Conservation (phyloP, 64 coral and sea anemone species). For the Montipora capricornis region DNA sequence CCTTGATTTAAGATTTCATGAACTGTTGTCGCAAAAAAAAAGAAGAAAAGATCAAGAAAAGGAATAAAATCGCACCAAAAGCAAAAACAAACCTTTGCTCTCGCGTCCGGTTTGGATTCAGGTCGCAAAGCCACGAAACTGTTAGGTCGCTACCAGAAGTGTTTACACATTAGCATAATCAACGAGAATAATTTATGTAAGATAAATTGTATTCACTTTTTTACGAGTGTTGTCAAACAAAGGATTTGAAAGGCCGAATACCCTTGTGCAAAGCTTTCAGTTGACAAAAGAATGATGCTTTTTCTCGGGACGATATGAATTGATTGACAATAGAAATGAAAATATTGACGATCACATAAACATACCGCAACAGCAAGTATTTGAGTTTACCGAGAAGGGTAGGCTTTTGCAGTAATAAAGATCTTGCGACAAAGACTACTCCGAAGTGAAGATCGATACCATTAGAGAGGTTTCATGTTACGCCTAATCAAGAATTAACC, state of each 20-base stretch:
- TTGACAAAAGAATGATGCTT: background rate
- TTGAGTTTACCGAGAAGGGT: too few relatives aligned
- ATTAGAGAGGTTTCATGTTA: too few relatives aligned
- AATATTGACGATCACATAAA: background rate
- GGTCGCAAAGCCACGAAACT: background rate
- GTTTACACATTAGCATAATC: constrained; percentile 10
- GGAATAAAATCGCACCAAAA: background rate
- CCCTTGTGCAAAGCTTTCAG: background rate
- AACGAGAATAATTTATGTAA: constrained; percentile 37
- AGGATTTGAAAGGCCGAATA: background rate
- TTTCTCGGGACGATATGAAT: background rate
- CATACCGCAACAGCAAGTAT: background rate
- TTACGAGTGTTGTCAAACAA: constrained; percentile 15
- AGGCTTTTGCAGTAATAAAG: too few relatives aligned
- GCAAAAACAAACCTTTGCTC: constrained; percentile 10
- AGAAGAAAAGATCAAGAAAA: background rate
- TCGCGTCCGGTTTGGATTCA: background rate
- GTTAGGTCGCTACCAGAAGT: background rate
- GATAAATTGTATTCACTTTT: constrained; percentile 12
- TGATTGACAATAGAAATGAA: too few relatives aligned
- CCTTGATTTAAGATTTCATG: background rate
- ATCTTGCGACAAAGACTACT: too few relatives aligned
- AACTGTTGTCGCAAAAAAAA: background rate
- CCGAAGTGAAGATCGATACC: too few relatives aligned
- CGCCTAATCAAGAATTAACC: too few relatives aligned